Conservation (phyloP, 2,113 vertebrate species). For the Ochotona princeps region DNA sequence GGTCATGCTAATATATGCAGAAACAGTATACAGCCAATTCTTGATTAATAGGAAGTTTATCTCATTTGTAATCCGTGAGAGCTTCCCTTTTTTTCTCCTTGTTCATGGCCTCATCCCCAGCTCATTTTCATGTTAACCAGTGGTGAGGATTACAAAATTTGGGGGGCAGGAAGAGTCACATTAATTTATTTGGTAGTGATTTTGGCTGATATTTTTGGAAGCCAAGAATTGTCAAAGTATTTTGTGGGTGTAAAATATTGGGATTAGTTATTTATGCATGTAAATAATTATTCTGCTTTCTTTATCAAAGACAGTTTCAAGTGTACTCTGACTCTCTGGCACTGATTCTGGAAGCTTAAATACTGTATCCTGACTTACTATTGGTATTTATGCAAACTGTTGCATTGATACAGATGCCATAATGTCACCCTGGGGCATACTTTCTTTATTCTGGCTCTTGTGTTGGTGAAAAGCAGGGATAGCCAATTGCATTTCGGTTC, state of each 20-base stretch:
- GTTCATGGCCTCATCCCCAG: not conserved
- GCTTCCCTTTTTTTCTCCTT: not conserved
- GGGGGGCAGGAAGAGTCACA: not conserved
- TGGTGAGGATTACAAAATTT: not conserved
- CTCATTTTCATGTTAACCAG: slow-evolving; percentile 39
- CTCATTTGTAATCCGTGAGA: slow-evolving; percentile 57
- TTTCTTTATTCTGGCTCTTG: not conserved
- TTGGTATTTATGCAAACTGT: slow-evolving; percentile 15
- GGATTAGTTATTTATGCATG: slow-evolving; percentile 22
- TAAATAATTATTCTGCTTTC: not conserved
- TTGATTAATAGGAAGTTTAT: slow-evolving; percentile 59
- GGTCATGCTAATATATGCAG: slow-evolving; percentile 55
- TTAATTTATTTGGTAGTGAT: not conserved
- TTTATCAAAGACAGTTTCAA: slow-evolving; percentile 30
- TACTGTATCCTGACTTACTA: not conserved
- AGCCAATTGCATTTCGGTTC: not conserved
- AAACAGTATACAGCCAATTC: slow-evolving; percentile 43
- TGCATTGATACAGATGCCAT: not conserved
- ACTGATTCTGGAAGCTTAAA: not conserved
- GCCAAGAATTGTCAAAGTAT: not conserved
- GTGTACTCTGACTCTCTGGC: not conserved
- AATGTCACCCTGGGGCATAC: not conserved
- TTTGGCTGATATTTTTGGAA: not conserved
- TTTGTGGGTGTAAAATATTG: slow-evolving; percentile 37
- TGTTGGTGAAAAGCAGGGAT: slow-evolving; percentile 11